Percentiles rank a stretch among this genome's conserved stretches.
phyloP scores from a whole-genome alignment of 2,113 vertebrate species.

The Protobothrops mucrosquamatus region DNA sequence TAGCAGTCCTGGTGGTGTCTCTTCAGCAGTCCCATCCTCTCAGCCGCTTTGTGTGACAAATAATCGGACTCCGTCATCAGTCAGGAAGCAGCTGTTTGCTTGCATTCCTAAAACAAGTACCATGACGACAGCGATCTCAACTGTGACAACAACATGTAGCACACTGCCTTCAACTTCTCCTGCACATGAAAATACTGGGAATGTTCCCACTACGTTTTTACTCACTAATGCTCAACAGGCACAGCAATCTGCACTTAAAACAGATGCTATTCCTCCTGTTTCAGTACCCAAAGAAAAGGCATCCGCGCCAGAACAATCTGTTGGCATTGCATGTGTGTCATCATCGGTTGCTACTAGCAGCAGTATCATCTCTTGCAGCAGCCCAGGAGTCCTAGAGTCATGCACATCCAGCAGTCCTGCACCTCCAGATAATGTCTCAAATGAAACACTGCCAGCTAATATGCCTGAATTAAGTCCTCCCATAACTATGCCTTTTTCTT shows the following conservation, averaged over 20 bases:
- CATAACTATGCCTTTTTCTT: conserved; percentile 77
- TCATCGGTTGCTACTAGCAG: conserved; percentile 61
- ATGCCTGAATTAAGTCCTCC: conserved; percentile 74
- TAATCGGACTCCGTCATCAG: conserved; percentile 85
- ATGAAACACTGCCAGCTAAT: conserved; percentile 73
- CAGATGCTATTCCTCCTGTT: conserved; percentile 73
- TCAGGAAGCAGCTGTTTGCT: conserved; percentile 91
- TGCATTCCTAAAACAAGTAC: conserved; percentile 81
- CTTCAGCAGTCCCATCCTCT: conserved; percentile 74
- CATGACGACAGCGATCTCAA: conserved; percentile 70
- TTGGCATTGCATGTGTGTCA: conserved; percentile 48
- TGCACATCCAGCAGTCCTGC: conserved; percentile 59
- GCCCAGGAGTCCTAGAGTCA: conserved; percentile 67
- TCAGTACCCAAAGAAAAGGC: conserved; percentile 82
- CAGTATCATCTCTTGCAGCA: conserved; percentile 69
- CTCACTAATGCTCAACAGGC: conserved; percentile 69
- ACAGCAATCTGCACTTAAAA: conserved; percentile 77
- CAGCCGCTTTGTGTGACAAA: conserved; percentile 70
- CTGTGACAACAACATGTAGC: conserved; percentile 74
- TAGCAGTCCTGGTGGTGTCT: conserved; percentile 70
- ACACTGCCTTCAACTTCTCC: conserved; percentile 71
- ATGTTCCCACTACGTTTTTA: conserved; percentile 75
- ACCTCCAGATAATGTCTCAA: conserved; percentile 54
- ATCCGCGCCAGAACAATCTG: conserved; percentile 66
- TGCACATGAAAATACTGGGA: conserved; percentile 63